Percentiles rank a stretch among this genome's conserved stretches.
phyloP scores from a whole-genome alignment of 2,797 vertebrate genomes.

The Pantherophis vulpinus region DNA sequence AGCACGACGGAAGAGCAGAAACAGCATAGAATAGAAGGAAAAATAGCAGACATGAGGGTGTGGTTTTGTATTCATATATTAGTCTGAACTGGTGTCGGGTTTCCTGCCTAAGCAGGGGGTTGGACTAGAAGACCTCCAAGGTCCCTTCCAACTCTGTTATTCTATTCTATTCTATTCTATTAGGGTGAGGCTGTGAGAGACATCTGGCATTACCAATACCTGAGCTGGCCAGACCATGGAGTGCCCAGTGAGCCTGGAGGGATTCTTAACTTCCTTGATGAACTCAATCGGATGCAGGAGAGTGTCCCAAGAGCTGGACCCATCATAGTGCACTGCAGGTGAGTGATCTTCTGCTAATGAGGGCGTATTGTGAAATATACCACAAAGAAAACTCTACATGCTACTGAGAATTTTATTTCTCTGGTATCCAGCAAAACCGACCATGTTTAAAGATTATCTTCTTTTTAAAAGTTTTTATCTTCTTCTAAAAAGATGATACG shows the following conservation, averaged over 20 bases:
- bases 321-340: constrained; percentile 97
- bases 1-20: not conserved
- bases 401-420: not conserved
- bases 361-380: not conserved
- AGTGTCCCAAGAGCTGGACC: constrained; percentile 78
- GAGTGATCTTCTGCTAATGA: constrained; percentile 30
- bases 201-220: constrained; percentile 93
- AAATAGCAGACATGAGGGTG: not conserved
- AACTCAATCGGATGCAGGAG: constrained; percentile 87
- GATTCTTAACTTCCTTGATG: constrained; percentile 89
- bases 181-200: constrained; percentile 59
- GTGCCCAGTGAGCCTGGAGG: constrained; percentile 88
- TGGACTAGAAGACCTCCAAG: too few species aligned
- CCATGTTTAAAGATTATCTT: not conserved
- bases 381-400: not conserved
- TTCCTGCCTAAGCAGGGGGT: too few species aligned
- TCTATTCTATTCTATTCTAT: too few species aligned
- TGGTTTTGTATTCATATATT: not conserved
- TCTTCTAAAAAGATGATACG: not conserved
- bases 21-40: not conserved
- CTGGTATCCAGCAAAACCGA: not conserved
- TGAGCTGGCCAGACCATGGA: constrained; percentile 96
- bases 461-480: not conserved
- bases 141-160: too few species aligned
- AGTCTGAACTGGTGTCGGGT: too few species aligned